Conservation (phyloP, 1,140 invertebrate species). For the Leptinotarsa texana region DNA sequence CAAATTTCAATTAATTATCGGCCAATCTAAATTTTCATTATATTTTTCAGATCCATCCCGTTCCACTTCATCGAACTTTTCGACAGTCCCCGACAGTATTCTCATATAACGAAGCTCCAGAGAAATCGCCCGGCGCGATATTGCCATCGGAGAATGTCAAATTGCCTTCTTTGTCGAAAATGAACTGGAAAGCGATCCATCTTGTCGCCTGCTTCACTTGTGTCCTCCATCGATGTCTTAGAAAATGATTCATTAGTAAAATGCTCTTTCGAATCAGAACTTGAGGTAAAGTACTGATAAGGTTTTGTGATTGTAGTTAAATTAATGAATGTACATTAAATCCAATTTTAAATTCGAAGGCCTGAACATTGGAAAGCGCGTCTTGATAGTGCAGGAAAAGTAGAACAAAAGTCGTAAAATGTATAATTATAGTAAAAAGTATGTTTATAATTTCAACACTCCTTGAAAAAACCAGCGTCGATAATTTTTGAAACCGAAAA, state of each 20-base stretch:
- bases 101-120: neutral
- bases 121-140: neutral
- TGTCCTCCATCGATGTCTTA: constrained; percentile 1
- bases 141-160: neutral
- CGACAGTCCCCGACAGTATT: too few species aligned
- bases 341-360: neutral
- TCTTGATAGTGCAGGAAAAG: too few species aligned
- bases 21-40: too few species aligned
- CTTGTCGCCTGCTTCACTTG: neutral
- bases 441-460: too few species aligned
- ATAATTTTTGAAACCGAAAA: too few species aligned
- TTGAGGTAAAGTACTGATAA: neutral
- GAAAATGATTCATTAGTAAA: constrained; percentile 1
- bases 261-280: neutral
- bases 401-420: too few species aligned
- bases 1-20: too few species aligned
- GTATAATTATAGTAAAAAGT: too few species aligned
- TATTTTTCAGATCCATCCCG: too few species aligned
- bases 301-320: neutral
- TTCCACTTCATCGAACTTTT: too few species aligned
- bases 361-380: too few species aligned
- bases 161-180: neutral
- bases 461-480: too few species aligned
- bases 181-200: constrained; percentile 1
- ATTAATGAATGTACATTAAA: neutral